These are phyloP conservation scores for Dicerorhinus sumatrensis DNA, from an alignment of 2,113 vertebrate genomes.

Conservation along the genomic window DNA sequence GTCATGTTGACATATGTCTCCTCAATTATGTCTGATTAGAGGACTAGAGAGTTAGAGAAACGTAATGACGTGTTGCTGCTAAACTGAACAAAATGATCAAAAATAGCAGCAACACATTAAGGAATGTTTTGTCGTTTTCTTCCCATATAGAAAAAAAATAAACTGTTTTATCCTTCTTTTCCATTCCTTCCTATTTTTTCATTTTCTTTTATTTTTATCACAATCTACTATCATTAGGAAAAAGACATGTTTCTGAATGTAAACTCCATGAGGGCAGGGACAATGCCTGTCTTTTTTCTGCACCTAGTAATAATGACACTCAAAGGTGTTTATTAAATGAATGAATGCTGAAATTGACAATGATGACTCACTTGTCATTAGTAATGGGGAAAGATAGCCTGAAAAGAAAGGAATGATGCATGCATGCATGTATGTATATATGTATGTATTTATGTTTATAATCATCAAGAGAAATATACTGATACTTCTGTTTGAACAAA, in stretches of 20 bases:
- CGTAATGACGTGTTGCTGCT: background rate
- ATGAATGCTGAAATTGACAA: background rate
- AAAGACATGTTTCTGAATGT: background rate
- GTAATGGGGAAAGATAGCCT: background rate
- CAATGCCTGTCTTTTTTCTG: background rate
- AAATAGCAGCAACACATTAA: background rate
- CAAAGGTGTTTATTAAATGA: conserved; percentile 10
- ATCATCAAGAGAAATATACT: background rate
- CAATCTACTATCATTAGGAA: background rate
- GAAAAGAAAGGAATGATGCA: background rate
- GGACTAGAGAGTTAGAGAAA: background rate
- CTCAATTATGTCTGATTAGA: conserved; percentile 14
- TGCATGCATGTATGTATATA: background rate
- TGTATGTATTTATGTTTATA: conserved; percentile 6
- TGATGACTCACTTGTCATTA: conserved; percentile 10
- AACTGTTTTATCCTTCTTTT: background rate
- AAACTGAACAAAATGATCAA: background rate
- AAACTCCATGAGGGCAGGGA: background rate
- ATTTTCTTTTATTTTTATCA: background rate
- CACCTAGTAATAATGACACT: background rate
- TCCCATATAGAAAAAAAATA: background rate
- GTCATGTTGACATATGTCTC: background rate
- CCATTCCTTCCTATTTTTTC: background rate
- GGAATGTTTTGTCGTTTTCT: background rate
- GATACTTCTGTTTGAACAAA: conserved; percentile 8